Conservation (phyloP, 2,888 invertebrate genomes). For the Pterostichus niger region DNA sequence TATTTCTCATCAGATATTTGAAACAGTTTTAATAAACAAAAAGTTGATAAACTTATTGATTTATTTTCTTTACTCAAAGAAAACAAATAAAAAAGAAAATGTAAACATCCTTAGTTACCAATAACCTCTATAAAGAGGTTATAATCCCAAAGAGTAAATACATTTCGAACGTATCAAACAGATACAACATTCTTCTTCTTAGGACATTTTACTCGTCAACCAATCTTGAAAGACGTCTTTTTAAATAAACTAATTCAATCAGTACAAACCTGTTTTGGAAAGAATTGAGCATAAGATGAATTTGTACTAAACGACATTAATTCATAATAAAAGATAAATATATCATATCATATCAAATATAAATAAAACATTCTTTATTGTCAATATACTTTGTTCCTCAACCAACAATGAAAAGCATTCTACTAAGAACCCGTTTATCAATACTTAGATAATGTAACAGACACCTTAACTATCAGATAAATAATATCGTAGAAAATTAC, state of each 20-base stretch:
- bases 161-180: constrained; percentile 14
- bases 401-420: no score
- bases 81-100: constrained; percentile 40
- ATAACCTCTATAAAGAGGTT: constrained; percentile 36
- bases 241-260: neutral
- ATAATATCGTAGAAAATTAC: no score
- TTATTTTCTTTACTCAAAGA: constrained; percentile 41
- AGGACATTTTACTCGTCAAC: neutral
- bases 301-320: neutral
- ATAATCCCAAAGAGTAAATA: constrained; percentile 35
- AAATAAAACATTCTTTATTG: no score
- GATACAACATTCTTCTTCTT: neutral
- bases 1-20: neutral
- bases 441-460: no score
- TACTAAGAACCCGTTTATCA: no score
- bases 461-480: no score
- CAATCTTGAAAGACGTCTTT: neutral
- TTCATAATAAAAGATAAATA: neutral
- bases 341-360: no score
- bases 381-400: no score
- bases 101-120: constrained; percentile 44
- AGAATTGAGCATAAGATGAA: neutral
- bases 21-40: neutral
- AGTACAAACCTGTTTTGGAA: neutral
- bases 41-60: constrained; percentile 39